Evolutionary conservation across 2,797 vertebrate genomes (phyloP).

Genomic region (Gobio occitaniae): DNA sequence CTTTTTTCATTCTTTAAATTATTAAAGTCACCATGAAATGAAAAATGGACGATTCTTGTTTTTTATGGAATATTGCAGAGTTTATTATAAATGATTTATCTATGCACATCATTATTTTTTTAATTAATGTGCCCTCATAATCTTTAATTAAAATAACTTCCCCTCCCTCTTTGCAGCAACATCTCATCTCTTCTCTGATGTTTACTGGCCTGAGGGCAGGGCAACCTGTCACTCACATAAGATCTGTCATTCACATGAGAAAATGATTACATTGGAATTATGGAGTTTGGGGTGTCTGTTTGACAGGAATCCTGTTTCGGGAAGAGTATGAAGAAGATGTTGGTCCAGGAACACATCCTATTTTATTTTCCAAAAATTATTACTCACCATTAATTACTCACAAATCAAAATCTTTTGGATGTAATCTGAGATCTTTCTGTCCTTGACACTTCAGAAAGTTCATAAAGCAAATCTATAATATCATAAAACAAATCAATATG

Average conservation of each 20-base stretch:
- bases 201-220: not conserved
- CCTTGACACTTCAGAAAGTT: no score
- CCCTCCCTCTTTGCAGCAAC: not conserved
- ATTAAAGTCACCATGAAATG: not conserved
- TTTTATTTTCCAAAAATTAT: not conserved
- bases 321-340: not conserved
- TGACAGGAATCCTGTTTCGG: not conserved
- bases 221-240: not conserved
- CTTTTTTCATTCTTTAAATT: conserved; percentile 1
- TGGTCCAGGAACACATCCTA: not conserved
- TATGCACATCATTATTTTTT: not conserved
- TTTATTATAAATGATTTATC: not conserved
- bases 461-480: no score
- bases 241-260: not conserved
- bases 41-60: not conserved
- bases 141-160: not conserved
- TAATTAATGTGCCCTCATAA: not conserved
- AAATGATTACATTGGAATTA: not conserved
- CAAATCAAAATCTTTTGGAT: no score
- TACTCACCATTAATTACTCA: no score
- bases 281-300: not conserved
- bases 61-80: not conserved
- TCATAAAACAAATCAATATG: no score
- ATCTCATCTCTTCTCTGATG: not conserved
- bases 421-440: no score